These are phyloP conservation scores for Arothron firmamentum DNA, from an alignment of 2,113 vertebrate species.

Conservation along the genomic window DNA sequence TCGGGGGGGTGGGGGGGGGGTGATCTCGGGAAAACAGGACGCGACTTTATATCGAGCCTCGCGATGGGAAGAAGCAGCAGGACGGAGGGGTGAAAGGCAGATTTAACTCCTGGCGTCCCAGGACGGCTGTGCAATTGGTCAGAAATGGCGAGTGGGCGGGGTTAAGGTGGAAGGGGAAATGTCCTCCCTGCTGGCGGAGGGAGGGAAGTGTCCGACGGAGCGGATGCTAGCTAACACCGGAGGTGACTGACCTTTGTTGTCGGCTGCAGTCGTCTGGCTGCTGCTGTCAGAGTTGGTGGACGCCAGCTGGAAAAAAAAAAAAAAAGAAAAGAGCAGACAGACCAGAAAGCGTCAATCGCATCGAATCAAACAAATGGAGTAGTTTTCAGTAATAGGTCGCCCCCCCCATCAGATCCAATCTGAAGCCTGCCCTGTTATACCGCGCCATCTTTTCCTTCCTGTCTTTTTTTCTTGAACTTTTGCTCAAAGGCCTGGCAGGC, in stretches of 20 bases:
- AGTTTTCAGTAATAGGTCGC: too few relatives aligned
- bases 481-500: slow-evolving; percentile 23
- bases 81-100: slow-evolving; percentile 5
- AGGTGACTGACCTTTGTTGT: slow-evolving; percentile 59
- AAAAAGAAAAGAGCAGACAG: neutral
- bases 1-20: neutral
- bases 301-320: slow-evolving; percentile 45
- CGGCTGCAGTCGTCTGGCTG: slow-evolving; percentile 63
- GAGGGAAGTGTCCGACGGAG: too few relatives aligned
- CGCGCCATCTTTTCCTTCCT: too few relatives aligned
- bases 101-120: neutral
- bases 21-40: slow-evolving; percentile 9
- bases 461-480: too few relatives aligned
- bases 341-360: neutral
- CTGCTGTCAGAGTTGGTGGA: slow-evolving; percentile 64
- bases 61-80: neutral
- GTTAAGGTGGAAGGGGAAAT: too few relatives aligned
- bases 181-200: too few relatives aligned
- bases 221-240: neutral
- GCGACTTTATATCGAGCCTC: slow-evolving; percentile 6
- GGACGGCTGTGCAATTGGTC: too few relatives aligned
- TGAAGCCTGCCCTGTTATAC: neutral
- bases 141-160: too few relatives aligned
- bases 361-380: too few relatives aligned
- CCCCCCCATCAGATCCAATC: neutral